Evolutionary conservation across 2,797 vertebrate species (phyloP).

Genomic region (Tamandua tetradactyla): DNA sequence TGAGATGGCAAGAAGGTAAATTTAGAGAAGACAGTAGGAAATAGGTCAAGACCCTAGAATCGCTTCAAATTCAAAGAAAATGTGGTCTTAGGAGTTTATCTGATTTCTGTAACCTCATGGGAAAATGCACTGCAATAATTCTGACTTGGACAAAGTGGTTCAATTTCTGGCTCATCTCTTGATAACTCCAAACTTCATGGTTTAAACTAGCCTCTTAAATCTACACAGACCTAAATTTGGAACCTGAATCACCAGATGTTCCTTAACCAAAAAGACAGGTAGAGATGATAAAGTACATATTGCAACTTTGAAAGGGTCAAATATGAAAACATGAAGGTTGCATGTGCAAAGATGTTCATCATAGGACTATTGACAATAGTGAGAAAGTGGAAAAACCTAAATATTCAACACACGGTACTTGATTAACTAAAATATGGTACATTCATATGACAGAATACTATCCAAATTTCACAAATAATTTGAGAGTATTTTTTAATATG

Average conservation of each 20-base stretch:
- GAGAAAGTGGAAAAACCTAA: not conserved
- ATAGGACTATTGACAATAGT: not conserved
- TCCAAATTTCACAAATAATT: not conserved
- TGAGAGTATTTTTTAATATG: not conserved
- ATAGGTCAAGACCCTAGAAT: not conserved
- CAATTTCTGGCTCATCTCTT: not conserved
- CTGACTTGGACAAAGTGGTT: not conserved
- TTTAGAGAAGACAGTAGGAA: not conserved
- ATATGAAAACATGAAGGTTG: not conserved
- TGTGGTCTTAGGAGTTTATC: not conserved
- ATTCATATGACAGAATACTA: not conserved
- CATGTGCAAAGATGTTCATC: fast-evolving
- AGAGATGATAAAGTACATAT: not conserved
- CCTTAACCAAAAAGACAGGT: not conserved
- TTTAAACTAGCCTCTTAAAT: not conserved
- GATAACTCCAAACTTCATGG: not conserved
- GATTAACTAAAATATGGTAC: not conserved
- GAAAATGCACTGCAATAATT: fast-evolving
- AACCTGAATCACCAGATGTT: not conserved
- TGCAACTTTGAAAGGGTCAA: not conserved
- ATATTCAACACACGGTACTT: fast-evolving
- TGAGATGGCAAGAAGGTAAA: too few relatives aligned
- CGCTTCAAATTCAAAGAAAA: not conserved
- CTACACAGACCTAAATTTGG: not conserved
- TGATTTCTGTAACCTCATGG: not conserved